phyloP scores from a whole-genome alignment of 1,140 invertebrate species.

The Euglossa dilemma region DNA sequence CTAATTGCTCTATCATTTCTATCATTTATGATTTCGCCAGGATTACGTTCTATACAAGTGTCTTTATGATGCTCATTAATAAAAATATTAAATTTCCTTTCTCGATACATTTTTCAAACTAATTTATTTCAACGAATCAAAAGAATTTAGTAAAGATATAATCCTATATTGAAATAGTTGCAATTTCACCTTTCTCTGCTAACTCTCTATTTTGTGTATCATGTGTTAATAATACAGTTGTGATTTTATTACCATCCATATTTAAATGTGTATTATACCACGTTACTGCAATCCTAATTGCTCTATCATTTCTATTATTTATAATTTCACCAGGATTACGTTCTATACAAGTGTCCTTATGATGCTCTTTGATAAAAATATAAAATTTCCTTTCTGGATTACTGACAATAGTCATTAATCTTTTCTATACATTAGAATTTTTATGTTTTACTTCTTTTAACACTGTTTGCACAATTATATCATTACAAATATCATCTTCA shows the following conservation, averaged over 20 bases:
- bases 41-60: conserved; percentile 92
- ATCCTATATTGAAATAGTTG: conserved; percentile 86
- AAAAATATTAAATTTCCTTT: conserved; percentile 96
- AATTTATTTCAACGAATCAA: no score
- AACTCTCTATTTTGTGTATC: conserved; percentile 91
- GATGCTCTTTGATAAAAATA: conserved; percentile 98
- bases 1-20: no score
- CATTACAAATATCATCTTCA: conserved; percentile 90
- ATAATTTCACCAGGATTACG: conserved; percentile 90
- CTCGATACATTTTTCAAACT: no score
- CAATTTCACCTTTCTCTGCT: conserved; percentile 87
- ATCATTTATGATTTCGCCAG: conserved; percentile 93
- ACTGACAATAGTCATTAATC: conserved; percentile 91
- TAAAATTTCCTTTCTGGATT: conserved; percentile 93
- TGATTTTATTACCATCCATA: conserved; percentile 81
- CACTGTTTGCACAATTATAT: conserved; percentile 96
- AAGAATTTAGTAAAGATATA: no score
- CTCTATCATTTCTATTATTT: conserved; percentile 98
- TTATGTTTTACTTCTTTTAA: conserved; percentile 96
- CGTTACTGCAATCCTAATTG: conserved; percentile 86
- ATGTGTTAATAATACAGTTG: conserved; percentile 93
- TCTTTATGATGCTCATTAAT: conserved; percentile 97
- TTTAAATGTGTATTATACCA: conserved; percentile 91
- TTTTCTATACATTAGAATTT: conserved; percentile 94
- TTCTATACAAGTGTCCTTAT: conserved; percentile 93